These are phyloP conservation scores for Anaspis maculata DNA, from an alignment of 2,888 invertebrate genomes.

Conservation along the genomic window DNA sequence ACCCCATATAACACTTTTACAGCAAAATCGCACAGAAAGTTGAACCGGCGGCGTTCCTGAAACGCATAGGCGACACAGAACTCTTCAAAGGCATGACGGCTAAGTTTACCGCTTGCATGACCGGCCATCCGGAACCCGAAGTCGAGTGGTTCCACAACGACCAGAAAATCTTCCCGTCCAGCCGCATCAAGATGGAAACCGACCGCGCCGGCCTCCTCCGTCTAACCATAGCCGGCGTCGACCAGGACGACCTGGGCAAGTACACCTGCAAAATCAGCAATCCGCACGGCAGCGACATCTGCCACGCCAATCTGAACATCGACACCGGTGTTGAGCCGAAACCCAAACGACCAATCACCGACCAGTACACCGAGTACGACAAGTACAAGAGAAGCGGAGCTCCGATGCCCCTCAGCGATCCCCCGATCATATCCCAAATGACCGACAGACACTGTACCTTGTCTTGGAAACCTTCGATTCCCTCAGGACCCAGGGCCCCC, in stretches of 20 bases:
- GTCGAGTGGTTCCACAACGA: conserved; percentile 82
- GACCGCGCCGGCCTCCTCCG: conserved; percentile 77
- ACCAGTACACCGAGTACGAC: conserved; percentile 78
- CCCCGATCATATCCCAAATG: conserved; percentile 89
- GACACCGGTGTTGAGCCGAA: conserved; percentile 57
- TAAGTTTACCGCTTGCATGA: conserved; percentile 88
- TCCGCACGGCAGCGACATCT: conserved; percentile 74
- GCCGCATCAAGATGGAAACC: conserved; percentile 73
- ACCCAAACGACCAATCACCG: conserved; percentile 58
- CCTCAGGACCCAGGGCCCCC: conserved; percentile 77
- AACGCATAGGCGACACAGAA: conserved; percentile 82
- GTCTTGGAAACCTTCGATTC: conserved; percentile 90
- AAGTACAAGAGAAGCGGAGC: conserved; percentile 74
- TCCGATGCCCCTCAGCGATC: conserved; percentile 81
- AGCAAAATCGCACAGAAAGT: conserved; percentile 66
- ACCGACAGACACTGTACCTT: conserved; percentile 80
- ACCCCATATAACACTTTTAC: conserved; percentile 19
- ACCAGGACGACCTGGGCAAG: conserved; percentile 73
- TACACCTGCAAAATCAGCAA: conserved; percentile 80
- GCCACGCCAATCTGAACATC: conserved; percentile 70
- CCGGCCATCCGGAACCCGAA: conserved; percentile 79
- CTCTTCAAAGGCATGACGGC: conserved; percentile 81
- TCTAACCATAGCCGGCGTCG: conserved; percentile 68
- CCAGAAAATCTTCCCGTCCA: conserved; percentile 70
- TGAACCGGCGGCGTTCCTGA: conserved; percentile 81